phyloP scores from a whole-genome alignment of 2,888 invertebrate genomes.

The Sphinx pinastri region DNA sequence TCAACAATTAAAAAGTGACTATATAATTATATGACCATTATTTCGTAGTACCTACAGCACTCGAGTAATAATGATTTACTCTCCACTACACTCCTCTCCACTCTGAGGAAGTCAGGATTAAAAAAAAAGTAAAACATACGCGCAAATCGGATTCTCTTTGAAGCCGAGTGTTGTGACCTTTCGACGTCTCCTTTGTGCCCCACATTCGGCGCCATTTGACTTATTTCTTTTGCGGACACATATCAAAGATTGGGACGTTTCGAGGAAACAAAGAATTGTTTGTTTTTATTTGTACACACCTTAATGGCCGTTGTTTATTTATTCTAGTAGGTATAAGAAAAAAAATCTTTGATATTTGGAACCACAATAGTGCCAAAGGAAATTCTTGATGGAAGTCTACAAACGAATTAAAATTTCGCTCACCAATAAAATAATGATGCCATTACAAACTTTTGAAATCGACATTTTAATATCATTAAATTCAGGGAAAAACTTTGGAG shows the following conservation, averaged over 20 bases:
- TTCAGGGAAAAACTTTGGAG: no score
- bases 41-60: not conserved
- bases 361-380: no score
- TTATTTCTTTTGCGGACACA: slow-evolving; percentile 20
- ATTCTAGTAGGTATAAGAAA: no score
- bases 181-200: slow-evolving; percentile 15
- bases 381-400: no score
- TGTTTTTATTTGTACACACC: not conserved
- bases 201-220: slow-evolving; percentile 12
- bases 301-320: no score
- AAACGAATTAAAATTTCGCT: no score
- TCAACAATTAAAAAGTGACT: no score
- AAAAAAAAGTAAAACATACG: slow-evolving; percentile 24
- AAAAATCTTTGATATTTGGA: no score
- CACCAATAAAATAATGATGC: no score
- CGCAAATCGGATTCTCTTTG: slow-evolving; percentile 19
- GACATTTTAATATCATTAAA: no score
- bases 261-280: not conserved
- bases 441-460: no score
- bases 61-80: slow-evolving; percentile 18
- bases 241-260: slow-evolving; percentile 10
- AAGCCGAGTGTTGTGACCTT: slow-evolving; percentile 21
- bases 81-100: not conserved
- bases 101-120: slow-evolving; percentile 5
- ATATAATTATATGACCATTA: not conserved